A percentile compares a stretch with the other conserved stretches of the same genome.
These are phyloP conservation scores for Epinotia demarniana DNA, from an alignment of 2,888 invertebrate species.

Conservation along the genomic window DNA sequence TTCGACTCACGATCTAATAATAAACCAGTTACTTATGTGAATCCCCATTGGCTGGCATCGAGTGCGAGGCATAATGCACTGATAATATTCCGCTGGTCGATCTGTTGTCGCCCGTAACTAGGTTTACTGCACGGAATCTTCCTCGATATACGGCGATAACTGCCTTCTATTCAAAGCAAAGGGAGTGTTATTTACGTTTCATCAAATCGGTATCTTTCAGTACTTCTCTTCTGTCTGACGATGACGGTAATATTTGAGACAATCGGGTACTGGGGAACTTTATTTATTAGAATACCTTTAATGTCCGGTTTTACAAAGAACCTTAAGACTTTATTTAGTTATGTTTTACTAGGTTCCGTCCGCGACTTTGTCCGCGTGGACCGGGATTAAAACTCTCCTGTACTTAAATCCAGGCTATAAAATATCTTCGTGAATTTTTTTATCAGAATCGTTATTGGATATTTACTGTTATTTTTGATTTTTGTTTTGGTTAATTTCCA, in stretches of 20 bases:
- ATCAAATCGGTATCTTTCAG: neutral
- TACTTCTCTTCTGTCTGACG: neutral
- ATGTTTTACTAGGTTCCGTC: no score
- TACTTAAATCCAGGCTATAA: no score
- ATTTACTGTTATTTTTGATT: no score
- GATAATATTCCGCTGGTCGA: slow-evolving; percentile 11
- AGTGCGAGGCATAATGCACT: slow-evolving; percentile 3
- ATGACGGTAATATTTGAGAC: neutral
- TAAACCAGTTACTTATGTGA: neutral
- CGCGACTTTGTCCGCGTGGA: no score
- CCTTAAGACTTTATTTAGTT: no score
- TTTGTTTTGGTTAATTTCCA: no score
- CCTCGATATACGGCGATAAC: slow-evolving; percentile 19
- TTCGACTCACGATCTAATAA: neutral
- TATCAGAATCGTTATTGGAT: no score
- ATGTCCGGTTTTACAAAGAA: no score
- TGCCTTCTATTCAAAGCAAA: neutral
- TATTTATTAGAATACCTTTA: neutral
- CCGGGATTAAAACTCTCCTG: no score
- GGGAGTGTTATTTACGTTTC: slow-evolving; percentile 19
- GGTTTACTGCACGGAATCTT: slow-evolving; percentile 40
- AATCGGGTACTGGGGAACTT: neutral
- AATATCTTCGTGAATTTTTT: no score
- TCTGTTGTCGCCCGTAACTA: slow-evolving; percentile 33
- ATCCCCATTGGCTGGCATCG: neutral